Evolutionary conservation across 2,888 invertebrate genomes (phyloP).

Genomic region (Xestia xanthographa): DNA sequence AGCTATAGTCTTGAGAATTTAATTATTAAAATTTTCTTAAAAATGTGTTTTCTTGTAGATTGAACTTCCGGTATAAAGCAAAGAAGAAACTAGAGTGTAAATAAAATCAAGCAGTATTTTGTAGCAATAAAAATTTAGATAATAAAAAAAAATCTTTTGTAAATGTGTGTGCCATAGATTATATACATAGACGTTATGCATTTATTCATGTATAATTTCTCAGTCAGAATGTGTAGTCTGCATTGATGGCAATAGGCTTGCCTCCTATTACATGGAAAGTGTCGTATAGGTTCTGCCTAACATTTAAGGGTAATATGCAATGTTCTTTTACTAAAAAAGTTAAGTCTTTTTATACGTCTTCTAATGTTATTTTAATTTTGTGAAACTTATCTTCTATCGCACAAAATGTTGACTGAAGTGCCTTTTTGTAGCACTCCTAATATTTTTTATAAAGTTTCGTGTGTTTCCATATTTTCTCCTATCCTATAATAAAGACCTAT

Average conservation of each 20-base stretch:
- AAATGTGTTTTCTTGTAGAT: slow-evolving; percentile 5
- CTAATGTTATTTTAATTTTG: background rate
- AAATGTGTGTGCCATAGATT: slow-evolving; percentile 67
- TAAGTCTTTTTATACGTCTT: slow-evolving; percentile 46
- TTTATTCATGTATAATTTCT: background rate
- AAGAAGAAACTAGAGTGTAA: background rate
- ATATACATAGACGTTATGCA: slow-evolving; percentile 11
- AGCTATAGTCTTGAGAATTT: background rate
- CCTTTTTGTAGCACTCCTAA: slow-evolving; percentile 20
- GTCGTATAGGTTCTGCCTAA: background rate
- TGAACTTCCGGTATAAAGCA: background rate
- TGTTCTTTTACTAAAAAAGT: background rate
- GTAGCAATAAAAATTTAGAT: background rate
- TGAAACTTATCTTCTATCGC: slow-evolving; percentile 6
- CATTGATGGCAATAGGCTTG: background rate
- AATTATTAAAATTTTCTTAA: background rate
- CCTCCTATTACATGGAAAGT: background rate
- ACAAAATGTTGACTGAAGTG: slow-evolving; percentile 40
- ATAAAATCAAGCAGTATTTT: slow-evolving; percentile 39
- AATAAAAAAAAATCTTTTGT: slow-evolving; percentile 8
- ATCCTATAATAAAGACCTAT: background rate
- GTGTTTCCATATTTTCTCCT: slow-evolving; percentile 11
- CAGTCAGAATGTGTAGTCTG: background rate
- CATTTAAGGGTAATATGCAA: background rate
- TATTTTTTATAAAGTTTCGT: slow-evolving; percentile 9